Percentiles rank a stretch among this genome's conserved stretches.
phyloP scores from a whole-genome alignment of 2,888 invertebrate species.

The Acanthopleura granulata region DNA sequence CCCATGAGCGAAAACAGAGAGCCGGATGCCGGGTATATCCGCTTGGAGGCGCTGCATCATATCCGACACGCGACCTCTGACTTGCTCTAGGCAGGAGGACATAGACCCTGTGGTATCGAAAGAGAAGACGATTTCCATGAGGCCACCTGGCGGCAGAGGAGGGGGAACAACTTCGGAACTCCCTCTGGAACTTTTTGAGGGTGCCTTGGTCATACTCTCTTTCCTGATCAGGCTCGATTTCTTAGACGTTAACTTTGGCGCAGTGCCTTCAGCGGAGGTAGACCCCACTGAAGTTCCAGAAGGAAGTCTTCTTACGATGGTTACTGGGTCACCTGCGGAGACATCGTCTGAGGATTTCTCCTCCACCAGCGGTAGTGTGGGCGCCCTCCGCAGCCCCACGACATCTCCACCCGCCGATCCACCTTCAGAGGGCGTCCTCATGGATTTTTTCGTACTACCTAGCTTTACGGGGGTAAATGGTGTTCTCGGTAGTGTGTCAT shows the following conservation, averaged over 20 bases:
- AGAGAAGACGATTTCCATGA: slow-evolving; percentile 59
- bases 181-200: background rate
- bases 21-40: slow-evolving; percentile 60
- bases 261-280: background rate
- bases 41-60: slow-evolving; percentile 60
- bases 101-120: slow-evolving; percentile 66
- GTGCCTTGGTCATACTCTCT: background rate
- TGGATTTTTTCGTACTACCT: background rate
- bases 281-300: slow-evolving; percentile 11
- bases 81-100: slow-evolving; percentile 45
- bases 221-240: background rate
- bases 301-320: background rate
- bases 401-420: background rate
- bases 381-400: background rate
- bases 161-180: background rate
- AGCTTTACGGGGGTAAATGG: background rate
- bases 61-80: slow-evolving; percentile 51
- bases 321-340: background rate
- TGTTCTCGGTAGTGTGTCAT: background rate
- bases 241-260: background rate
- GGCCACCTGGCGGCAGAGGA: slow-evolving; percentile 24
- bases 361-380: background rate
- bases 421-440: background rate
- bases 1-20: slow-evolving; percentile 64
- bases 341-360: background rate